Base-by-base conservation (phyloP, 2,888 invertebrate species). In the Drosophila demipolita region DNA sequence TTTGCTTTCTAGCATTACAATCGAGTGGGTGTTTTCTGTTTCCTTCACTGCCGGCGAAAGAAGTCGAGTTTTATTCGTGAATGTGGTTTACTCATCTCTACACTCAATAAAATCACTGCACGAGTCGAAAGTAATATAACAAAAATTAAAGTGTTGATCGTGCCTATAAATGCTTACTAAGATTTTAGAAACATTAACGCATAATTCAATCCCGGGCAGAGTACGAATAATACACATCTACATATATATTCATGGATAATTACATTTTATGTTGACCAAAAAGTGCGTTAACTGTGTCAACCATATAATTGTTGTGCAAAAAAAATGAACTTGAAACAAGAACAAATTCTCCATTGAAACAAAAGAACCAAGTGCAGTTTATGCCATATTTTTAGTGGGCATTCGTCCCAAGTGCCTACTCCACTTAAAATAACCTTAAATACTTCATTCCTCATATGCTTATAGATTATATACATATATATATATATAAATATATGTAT, bases 1-100 rank as follows among this genome's bases (percentile, higher is more conserved):
- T 82, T 85, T 85, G 88, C 68, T 70, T 68, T 68, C 62, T 77
- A 82, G 86, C 86, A 83, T 68, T 73, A 68, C 73, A 83, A 70
- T 74, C 77, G 86, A 52, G 76, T 75, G 84, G 83, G 52, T 78
- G 79, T 55, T 65, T 48, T n/a, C 9, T 15, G 29, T n/a, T 35
- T 26, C 32, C 36, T n/a, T 49, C 35, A 36, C 17, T 40, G 32
- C 49, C 50, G 20, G 65, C 57, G 55, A 50, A 36, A 26, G n/a
- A 12, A 49, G 49, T 32, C 49, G n/a, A 23, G 35, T 38, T 33
- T 54, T 53, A 53, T 53, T 48, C 57, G 65, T 35, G 36, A 20
- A 36, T 17, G 38, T 17, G 45, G 48, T 53, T 65, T 60, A 26
- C 15, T 29, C 15, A 32, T 4, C 36, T 7, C 35, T 0, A 48